Conservation (phyloP, 2,888 invertebrate genomes). For the Trichogramma evanescens region DNA sequence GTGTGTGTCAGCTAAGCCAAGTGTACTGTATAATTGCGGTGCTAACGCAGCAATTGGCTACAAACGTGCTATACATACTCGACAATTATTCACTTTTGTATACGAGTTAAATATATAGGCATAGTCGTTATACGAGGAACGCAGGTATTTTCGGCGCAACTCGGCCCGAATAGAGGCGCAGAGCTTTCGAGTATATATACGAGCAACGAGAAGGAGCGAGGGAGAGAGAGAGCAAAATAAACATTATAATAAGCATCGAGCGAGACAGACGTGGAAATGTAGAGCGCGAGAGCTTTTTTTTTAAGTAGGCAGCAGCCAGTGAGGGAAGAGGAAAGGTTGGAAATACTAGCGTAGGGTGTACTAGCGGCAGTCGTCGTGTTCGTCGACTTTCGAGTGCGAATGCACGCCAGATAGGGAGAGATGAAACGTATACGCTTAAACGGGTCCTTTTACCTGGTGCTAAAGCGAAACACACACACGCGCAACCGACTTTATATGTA, state of each 20-base stretch:
- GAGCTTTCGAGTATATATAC: not conserved
- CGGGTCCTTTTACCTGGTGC: constrained; percentile 15
- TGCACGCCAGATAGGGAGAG: not conserved
- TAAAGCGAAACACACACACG: not conserved
- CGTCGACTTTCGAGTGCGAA: constrained; percentile 1
- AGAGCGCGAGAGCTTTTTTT: constrained; percentile 11
- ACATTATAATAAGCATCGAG: not conserved
- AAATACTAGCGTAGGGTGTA: too few relatives aligned
- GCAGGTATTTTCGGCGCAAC: too few relatives aligned
- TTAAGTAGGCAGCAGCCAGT: not conserved
- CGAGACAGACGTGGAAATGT: constrained; percentile 1
- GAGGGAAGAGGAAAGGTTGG: too few relatives aligned
- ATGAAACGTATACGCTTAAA: constrained; percentile 11
- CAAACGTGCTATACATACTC: too few relatives aligned
- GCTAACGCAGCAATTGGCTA: too few relatives aligned
- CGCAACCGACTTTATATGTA: too few relatives aligned
- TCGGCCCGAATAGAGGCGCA: too few relatives aligned
- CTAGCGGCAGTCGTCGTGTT: not conserved
- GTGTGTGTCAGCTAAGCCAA: too few relatives aligned
- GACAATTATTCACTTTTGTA: too few relatives aligned
- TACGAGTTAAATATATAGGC: too few relatives aligned
- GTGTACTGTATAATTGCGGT: too few relatives aligned
- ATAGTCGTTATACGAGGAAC: too few relatives aligned
- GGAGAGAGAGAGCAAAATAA: not conserved
- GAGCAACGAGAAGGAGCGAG: not conserved